Evolutionary conservation across 2,113 vertebrate species (phyloP), one percentile per base, ranked within the genome.

Genomic region (Spea bombifrons): DNA sequence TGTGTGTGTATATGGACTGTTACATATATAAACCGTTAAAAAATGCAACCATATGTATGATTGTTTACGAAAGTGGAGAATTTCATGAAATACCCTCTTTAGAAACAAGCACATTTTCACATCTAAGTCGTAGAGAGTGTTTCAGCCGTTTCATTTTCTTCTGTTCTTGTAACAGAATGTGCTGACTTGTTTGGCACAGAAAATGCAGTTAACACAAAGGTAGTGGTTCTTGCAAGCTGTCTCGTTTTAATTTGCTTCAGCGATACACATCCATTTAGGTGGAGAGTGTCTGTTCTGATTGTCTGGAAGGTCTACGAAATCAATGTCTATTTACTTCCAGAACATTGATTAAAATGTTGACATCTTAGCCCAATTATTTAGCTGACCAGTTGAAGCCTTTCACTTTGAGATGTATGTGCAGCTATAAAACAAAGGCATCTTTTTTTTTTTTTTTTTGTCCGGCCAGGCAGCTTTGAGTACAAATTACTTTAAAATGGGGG

Each of bases 301-400:
- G 75, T 69, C 66, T 76, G 75, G 13, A 13, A 13, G 75, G 9
- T 45, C 46, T 30, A 7, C 61, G 55, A 77, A 77, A 77, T 77
- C 75, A 63, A 71, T 76, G 55, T 69, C 75, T 71, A 70, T 77
- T 77, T 70, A 77, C 67, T 77, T 77, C 66, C 75, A 76, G 66
- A 63, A 49, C 67, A 59, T 77, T 77, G 75, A 77, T 77, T 77
- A 77, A 70, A 77, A 77, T 70, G 66, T 70, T 77, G 75, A 77
- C 75, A 77, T 77, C 66, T 70, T 70, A 70, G 75, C 66, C 75
- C 66, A 63, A 61, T 77, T 77, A 70, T 77, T 70, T 71, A 70
- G 53, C 66, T 16, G 53, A 45, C 47, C 65, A 50, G 57, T 49
- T 70, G 66, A 70, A 70, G 75, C 15, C 55, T 50, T 77, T 70